Evolutionary conservation across 2,797 vertebrate species (phyloP).

Genomic region (Podarcis siculus): DNA sequence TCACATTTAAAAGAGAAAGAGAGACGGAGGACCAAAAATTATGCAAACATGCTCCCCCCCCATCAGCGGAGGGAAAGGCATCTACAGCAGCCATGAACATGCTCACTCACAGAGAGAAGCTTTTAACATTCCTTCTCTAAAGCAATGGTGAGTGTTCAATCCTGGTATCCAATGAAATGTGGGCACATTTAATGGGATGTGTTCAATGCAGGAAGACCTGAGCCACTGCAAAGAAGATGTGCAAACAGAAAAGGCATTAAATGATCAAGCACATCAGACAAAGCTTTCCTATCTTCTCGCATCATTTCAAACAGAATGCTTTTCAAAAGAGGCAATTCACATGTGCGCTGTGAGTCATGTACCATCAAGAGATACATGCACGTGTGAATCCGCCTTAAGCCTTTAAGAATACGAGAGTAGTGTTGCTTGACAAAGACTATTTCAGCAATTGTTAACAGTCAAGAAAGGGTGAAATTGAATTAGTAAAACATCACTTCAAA

Average conservation of each 20-base stretch:
- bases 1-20: too few relatives aligned
- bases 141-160: too few relatives aligned
- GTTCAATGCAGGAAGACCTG: too few relatives aligned
- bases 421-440: not conserved
- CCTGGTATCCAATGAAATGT: too few relatives aligned
- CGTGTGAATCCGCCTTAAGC: not conserved
- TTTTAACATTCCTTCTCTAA: too few relatives aligned
- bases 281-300: not conserved
- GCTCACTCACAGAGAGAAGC: too few relatives aligned
- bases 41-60: too few relatives aligned
- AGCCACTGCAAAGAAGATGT: too few relatives aligned
- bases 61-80: too few relatives aligned
- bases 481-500: not conserved
- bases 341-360: not conserved
- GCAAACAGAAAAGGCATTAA: not conserved
- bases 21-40: too few relatives aligned
- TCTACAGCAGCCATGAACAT: too few relatives aligned
- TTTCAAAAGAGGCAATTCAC: not conserved
- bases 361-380: not conserved
- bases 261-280: not conserved
- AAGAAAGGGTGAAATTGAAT: not conserved
- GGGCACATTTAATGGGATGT: too few relatives aligned
- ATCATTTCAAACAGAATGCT: not conserved
- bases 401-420: not conserved
- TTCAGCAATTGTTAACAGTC: slow-evolving; percentile 5